Evolutionary conservation across 2,888 invertebrate species (phyloP).

Genomic region (Dynastes grantii): DNA sequence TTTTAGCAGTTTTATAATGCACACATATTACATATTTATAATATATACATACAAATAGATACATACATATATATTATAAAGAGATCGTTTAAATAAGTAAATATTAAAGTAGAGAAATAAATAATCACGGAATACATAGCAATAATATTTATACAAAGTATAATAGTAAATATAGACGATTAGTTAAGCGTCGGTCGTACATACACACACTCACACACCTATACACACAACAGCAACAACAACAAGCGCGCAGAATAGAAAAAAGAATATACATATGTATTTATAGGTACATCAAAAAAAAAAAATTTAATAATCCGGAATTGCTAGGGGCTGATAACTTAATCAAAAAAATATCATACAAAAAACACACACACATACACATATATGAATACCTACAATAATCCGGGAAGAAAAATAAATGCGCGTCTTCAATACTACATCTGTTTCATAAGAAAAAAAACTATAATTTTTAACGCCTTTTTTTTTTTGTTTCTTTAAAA

Average conservation of each 20-base stretch:
- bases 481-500: conserved; percentile 74
- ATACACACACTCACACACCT: not conserved
- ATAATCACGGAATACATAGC: conserved; percentile 68
- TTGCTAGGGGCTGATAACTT: too few relatives aligned
- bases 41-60: not conserved
- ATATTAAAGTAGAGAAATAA: conserved; percentile 46
- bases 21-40: conserved; percentile 14
- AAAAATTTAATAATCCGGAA: too few relatives aligned
- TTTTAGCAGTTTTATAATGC: conserved; percentile 52
- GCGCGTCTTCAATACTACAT: conserved; percentile 48
- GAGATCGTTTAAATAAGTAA: conserved; percentile 6
- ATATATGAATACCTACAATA: conserved; percentile 26
- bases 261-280: too few relatives aligned
- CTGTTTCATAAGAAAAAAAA: too few relatives aligned
- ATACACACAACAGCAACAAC: too few relatives aligned
- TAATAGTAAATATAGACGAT: conserved; percentile 52
- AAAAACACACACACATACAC: not conserved
- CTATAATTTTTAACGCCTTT: not conserved
- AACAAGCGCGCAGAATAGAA: not conserved
- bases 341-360: too few relatives aligned
- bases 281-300: too few relatives aligned
- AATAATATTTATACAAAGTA: conserved; percentile 65
- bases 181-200: conserved; percentile 45
- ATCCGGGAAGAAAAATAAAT: too few relatives aligned
- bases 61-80: not conserved